Conservation (phyloP, 92 coral and sea anemone genomes). For the Metridium senile region DNA sequence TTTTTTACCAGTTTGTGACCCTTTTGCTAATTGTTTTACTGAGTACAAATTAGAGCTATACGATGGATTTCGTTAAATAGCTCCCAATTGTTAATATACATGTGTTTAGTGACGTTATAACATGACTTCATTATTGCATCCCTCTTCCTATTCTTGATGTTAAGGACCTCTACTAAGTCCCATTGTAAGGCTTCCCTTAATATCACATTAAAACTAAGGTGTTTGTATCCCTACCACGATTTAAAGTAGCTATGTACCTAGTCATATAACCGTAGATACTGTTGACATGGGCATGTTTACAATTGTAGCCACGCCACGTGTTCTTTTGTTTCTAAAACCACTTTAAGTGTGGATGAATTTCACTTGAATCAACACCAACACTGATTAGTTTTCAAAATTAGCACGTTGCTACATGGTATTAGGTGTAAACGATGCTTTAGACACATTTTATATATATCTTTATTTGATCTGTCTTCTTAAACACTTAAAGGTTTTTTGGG, state of each 20-base stretch:
- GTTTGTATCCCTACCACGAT: neutral
- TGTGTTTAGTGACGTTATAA: constrained; percentile 20
- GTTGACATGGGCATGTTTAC: constrained; percentile 14
- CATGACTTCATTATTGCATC: constrained; percentile 13
- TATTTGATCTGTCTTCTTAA: too few species aligned
- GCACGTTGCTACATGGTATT: neutral
- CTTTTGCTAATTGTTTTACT: neutral
- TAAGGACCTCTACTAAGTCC: constrained; percentile 15
- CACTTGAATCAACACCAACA: constrained; percentile 30
- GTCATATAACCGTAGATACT: neutral
- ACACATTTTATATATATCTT: too few species aligned
- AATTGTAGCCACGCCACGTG: constrained; percentile 31
- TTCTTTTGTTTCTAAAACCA: constrained; percentile 33
- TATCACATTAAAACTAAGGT: neutral
- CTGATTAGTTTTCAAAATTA: constrained; percentile 4
- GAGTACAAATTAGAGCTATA: too few species aligned
- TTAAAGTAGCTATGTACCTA: neutral
- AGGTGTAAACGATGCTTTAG: too few species aligned
- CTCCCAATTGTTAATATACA: constrained; percentile 31
- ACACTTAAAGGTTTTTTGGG: too few species aligned
- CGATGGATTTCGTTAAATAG: too few species aligned
- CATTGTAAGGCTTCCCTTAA: constrained; percentile 1
- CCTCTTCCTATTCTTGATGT: constrained; percentile 6
- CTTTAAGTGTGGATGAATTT: constrained; percentile 25
- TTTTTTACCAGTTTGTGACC: too few species aligned